phyloP scores from a whole-genome alignment of 1,140 invertebrate genomes.

The Drosophila littoralis region DNA sequence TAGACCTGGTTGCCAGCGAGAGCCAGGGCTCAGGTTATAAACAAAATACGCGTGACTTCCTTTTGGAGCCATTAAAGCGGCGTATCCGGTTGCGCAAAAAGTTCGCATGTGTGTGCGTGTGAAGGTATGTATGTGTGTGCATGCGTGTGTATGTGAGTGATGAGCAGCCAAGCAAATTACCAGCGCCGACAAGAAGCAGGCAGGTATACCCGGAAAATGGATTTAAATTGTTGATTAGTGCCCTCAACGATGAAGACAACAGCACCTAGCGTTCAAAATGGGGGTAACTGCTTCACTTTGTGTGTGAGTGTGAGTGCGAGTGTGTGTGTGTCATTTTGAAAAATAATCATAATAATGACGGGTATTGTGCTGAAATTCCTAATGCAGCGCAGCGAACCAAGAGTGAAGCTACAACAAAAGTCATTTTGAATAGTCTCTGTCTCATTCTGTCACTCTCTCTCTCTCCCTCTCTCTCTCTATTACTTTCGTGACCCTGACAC shows the following conservation, averaged over 20 bases:
- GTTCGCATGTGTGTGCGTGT: constrained; percentile 18
- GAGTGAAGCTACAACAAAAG: constrained; percentile 59
- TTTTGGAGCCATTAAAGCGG: constrained; percentile 75
- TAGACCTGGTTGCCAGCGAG: constrained; percentile 45
- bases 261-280: constrained; percentile 38
- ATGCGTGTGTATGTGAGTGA: constrained; percentile 45
- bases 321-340: constrained; percentile 61
- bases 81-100: constrained; percentile 65
- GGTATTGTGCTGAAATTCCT: constrained; percentile 73
- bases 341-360: constrained; percentile 81
- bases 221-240: constrained; percentile 83
- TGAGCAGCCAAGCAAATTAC: constrained; percentile 60
- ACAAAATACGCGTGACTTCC: constrained; percentile 83
- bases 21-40: constrained; percentile 70
- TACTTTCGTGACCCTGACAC: constrained; percentile 54
- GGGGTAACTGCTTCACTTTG: background rate
- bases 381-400: constrained; percentile 49
- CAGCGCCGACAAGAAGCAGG: constrained; percentile 30
- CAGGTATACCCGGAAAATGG: constrained; percentile 62
- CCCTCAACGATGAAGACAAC: constrained; percentile 53
- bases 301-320: background rate
- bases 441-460: constrained; percentile 3
- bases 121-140: constrained; percentile 16
- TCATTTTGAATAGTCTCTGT: constrained; percentile 56
- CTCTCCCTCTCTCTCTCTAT: background rate